Conservation (phyloP, 2,113 vertebrate species). For the Myotis brandtii region DNA sequence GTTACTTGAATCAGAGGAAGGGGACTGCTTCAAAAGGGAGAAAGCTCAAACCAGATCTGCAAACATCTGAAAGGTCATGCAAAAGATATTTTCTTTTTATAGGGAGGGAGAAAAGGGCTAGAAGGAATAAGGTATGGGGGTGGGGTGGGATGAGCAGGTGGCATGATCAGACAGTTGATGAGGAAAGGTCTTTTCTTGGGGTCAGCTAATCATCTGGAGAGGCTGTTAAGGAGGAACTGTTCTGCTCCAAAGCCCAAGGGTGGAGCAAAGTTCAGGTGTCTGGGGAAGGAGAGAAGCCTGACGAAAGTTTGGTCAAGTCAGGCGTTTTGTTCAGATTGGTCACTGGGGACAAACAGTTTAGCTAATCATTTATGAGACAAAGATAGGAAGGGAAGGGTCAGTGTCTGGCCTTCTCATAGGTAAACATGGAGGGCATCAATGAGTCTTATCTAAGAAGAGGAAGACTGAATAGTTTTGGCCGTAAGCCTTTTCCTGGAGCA, state of each 20-base stretch:
- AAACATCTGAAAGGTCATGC: not conserved
- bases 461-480: not conserved
- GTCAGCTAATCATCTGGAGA: not conserved
- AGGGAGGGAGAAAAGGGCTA: not conserved
- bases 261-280: not conserved
- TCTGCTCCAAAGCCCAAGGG: not conserved
- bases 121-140: not conserved
- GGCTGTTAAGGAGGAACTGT: not conserved
- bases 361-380: not conserved
- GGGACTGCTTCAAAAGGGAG: not conserved
- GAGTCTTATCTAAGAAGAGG: not conserved
- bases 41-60: not conserved
- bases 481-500: not conserved
- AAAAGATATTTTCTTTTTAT: constrained; percentile 6
- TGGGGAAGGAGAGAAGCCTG: not conserved
- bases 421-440: not conserved
- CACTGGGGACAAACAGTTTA: not conserved
- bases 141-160: not conserved
- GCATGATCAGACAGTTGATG: not conserved
- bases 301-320: not conserved
- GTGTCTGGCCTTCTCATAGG: not conserved
- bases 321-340: not conserved
- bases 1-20: not conserved
- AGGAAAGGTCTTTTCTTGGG: not conserved
- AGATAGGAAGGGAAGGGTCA: not conserved